These are phyloP conservation scores for Eumacrocentrus americanus DNA, from an alignment of 2,888 invertebrate species.

Conservation along the genomic window DNA sequence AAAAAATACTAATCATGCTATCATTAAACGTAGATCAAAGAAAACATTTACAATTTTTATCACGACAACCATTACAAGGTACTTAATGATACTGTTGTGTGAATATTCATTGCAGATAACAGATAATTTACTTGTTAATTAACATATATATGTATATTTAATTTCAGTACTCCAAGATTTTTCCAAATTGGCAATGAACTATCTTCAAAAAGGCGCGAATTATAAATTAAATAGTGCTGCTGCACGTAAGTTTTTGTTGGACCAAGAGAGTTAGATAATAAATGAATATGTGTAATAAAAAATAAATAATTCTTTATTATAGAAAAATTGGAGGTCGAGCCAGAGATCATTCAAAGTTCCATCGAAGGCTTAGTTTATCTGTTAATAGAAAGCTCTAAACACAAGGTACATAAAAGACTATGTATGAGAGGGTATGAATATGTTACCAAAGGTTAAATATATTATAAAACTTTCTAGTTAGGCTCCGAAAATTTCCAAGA, in stretches of 20 bases:
- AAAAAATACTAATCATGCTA: neutral
- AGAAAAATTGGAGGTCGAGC: constrained; percentile 69
- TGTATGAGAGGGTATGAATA: neutral
- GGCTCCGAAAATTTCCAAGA: constrained; percentile 63
- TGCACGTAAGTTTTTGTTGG: constrained; percentile 64
- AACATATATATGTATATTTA: too few species aligned
- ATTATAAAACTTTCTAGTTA: constrained; percentile 55
- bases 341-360: constrained; percentile 67
- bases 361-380: constrained; percentile 78
- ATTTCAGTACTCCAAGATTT: constrained; percentile 72
- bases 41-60: constrained; percentile 65
- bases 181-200: constrained; percentile 73
- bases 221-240: constrained; percentile 68
- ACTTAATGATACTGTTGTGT: constrained; percentile 29
- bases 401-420: constrained; percentile 64
- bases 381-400: constrained; percentile 73
- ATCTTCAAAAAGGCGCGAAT: constrained; percentile 71
- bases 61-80: constrained; percentile 65
- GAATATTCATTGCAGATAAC: constrained; percentile 15
- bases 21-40: constrained; percentile 65
- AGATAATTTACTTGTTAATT: too few species aligned
- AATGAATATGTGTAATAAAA: neutral
- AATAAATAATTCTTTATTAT: constrained; percentile 43
- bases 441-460: neutral
- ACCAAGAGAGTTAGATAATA: neutral